phyloP scores from a whole-genome alignment of 2,113 vertebrate species.

The Raja brachyura region DNA sequence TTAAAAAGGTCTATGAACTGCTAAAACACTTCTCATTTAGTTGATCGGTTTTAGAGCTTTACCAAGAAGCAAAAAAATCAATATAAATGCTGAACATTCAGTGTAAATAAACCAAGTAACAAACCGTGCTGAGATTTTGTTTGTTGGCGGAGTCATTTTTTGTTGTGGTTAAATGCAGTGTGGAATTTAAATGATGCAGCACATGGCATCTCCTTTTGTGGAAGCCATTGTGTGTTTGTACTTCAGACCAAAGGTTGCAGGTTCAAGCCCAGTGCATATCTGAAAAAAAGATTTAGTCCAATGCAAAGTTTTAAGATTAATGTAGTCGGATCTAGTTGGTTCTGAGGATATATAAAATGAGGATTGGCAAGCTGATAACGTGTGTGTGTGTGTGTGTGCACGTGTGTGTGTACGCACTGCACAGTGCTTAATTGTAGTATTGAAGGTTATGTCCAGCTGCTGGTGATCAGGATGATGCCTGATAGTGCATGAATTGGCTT shows the following conservation, averaged over 20 bases:
- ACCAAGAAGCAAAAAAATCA: neutral
- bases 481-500: neutral
- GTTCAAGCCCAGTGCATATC: neutral
- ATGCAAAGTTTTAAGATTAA: neutral
- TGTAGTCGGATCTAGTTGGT: neutral
- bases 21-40: neutral
- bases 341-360: neutral
- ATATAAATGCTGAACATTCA: neutral
- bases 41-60: neutral
- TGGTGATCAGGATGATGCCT: neutral
- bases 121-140: neutral
- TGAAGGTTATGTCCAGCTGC: neutral
- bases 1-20: conserved; percentile 17
- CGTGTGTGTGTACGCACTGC: neutral
- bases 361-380: neutral
- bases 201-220: neutral
- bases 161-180: neutral
- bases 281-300: neutral
- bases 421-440: neutral
- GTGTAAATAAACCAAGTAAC: neutral
- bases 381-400: neutral
- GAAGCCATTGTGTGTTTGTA: neutral
- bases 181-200: neutral
- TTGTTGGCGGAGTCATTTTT: neutral
- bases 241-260: neutral